A percentile compares a stretch with the other conserved stretches of the same genome.
Evolutionary conservation across 2,113 vertebrate species (phyloP).

Genomic region (Nanger granti): DNA sequence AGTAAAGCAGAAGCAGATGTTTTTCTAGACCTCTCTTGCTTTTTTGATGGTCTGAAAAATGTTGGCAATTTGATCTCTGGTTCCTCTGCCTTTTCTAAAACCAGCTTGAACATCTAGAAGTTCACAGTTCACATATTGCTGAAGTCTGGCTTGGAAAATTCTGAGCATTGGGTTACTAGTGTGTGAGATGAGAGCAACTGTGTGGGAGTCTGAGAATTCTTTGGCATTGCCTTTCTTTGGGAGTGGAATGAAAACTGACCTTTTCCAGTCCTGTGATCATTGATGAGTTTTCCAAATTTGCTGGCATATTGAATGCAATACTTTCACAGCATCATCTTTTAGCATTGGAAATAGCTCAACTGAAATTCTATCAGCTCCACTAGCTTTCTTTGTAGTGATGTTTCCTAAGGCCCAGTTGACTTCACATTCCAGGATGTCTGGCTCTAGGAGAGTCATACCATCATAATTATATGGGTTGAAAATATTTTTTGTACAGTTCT

Average conservation of each 20-base stretch:
- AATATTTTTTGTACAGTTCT: not conserved
- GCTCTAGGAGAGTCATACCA: not conserved
- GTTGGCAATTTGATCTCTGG: not conserved
- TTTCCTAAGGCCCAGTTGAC: not conserved
- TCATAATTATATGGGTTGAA: not conserved
- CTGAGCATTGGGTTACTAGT: not conserved
- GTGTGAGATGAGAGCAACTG: not conserved
- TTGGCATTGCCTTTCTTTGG: not conserved
- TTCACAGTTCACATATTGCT: not conserved
- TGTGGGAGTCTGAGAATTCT: not conserved
- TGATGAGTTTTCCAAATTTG: not conserved
- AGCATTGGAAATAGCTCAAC: not conserved
- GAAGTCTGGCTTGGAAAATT: not conserved
- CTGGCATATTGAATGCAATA: too few species aligned
- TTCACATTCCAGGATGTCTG: not conserved
- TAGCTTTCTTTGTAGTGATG: not conserved
- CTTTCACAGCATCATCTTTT: not conserved
- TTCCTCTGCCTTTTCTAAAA: not conserved
- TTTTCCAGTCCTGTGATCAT: not conserved
- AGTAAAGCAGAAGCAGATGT: too few species aligned
- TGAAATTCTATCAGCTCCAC: not conserved
- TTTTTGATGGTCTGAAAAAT: not conserved
- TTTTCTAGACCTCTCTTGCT: not conserved
- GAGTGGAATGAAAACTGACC: not conserved
- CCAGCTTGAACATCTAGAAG: not conserved